phyloP scores from a whole-genome alignment of 2,113 vertebrate species.

The Corynorhinus townsendii region DNA sequence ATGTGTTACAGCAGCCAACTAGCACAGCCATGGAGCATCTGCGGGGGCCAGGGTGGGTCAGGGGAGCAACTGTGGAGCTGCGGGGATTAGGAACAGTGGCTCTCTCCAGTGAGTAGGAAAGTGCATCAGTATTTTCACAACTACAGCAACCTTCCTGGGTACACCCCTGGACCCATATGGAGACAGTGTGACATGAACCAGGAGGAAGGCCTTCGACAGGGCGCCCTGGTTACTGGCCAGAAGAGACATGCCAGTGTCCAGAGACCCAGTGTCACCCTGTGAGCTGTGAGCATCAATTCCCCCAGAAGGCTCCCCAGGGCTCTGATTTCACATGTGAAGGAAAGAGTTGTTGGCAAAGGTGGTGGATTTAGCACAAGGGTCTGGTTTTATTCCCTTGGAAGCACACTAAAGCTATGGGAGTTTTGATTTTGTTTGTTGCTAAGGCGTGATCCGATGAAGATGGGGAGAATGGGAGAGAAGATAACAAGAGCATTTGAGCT shows the following conservation, averaged over 20 bases:
- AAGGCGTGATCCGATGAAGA: neutral
- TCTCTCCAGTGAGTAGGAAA: neutral
- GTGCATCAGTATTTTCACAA: neutral
- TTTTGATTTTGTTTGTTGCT: neutral
- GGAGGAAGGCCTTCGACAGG: neutral
- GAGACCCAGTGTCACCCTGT: neutral
- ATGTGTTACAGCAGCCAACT: neutral
- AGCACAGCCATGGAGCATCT: neutral
- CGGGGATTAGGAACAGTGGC: neutral
- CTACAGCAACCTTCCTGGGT: neutral
- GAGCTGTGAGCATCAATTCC: neutral
- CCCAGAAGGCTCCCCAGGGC: neutral
- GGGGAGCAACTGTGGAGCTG: neutral
- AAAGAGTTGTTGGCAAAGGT: neutral
- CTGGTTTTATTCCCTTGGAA: neutral
- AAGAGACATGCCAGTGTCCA: neutral
- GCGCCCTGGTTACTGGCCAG: neutral
- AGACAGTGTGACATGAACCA: neutral
- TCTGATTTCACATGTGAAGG: neutral
- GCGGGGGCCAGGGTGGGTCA: too few species aligned
- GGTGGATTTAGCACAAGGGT: neutral
- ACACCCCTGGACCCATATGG: neutral
- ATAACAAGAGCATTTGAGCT: neutral
- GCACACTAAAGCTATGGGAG: neutral
- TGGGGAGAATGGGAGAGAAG: neutral